phyloP scores from a whole-genome alignment of 2,797 vertebrate genomes.

The Melopsittacus undulatus region DNA sequence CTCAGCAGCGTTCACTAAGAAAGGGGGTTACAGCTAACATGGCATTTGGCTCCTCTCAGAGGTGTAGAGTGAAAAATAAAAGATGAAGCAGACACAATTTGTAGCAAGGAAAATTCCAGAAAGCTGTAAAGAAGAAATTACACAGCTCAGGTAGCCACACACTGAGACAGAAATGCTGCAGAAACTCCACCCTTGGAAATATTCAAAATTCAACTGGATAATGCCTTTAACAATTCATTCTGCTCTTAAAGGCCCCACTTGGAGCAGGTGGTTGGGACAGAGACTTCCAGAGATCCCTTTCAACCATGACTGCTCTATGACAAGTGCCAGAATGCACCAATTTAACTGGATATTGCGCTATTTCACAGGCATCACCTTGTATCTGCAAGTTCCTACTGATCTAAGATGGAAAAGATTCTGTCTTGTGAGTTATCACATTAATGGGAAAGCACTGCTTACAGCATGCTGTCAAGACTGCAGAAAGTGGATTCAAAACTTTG shows the following conservation, averaged over 20 bases:
- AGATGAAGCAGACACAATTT: not conserved
- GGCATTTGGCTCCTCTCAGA: not conserved
- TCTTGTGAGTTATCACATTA: not conserved
- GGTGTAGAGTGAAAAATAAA: not conserved
- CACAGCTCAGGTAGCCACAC: not conserved
- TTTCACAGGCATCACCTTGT: not conserved
- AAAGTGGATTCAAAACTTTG: not conserved
- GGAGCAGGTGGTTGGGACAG: not conserved
- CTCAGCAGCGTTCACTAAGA: not conserved
- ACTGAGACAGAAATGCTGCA: not conserved
- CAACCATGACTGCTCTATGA: not conserved
- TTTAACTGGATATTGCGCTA: not conserved
- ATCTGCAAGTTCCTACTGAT: not conserved
- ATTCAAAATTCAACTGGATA: not conserved
- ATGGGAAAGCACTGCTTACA: not conserved
- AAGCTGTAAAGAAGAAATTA: not conserved
- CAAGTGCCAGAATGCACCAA: not conserved
- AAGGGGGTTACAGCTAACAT: not conserved
- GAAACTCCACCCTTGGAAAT: not conserved
- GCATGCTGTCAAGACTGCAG: not conserved
- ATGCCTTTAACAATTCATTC: not conserved
- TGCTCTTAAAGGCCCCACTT: not conserved
- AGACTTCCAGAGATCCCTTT: not conserved
- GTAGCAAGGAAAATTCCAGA: not conserved
- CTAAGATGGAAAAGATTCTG: not conserved